Percentiles rank a stretch among this genome's conserved stretches.
phyloP scores from a whole-genome alignment of 2,797 vertebrate species.

The Coranthus polyacanthus region DNA sequence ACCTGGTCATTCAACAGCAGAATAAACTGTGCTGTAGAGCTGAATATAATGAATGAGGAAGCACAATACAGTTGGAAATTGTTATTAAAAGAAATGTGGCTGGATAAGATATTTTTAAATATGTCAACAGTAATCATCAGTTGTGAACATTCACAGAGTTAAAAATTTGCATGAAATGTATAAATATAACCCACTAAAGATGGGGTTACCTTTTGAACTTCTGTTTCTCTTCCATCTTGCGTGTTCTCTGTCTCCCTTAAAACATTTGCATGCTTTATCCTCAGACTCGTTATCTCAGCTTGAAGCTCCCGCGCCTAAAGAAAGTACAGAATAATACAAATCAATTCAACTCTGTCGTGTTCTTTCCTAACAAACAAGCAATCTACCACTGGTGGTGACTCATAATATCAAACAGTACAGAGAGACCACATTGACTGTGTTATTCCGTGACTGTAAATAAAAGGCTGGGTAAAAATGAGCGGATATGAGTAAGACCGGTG shows the following conservation, averaged over 20 bases:
- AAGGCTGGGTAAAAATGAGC: not conserved
- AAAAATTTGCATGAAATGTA: not conserved
- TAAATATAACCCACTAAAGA: not conserved
- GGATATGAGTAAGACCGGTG: not conserved
- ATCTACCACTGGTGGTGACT: not conserved
- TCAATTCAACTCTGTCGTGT: not conserved
- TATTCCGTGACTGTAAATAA: not conserved
- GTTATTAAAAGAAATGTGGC: no score
- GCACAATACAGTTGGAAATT: not conserved
- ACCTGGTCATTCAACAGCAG: constrained; percentile 17
- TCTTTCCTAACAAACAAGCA: not conserved
- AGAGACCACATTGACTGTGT: not conserved
- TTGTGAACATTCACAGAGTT: not conserved
- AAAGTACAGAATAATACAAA: constrained; percentile 1
- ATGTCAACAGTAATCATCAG: not conserved
- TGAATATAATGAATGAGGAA: not conserved
- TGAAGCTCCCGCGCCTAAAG: constrained; percentile 84
- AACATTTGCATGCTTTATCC: constrained; percentile 75
- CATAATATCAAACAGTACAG: not conserved
- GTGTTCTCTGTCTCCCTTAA: constrained; percentile 77
- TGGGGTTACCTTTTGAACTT: constrained; percentile 80
- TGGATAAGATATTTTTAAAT: no score
- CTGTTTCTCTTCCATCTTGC: constrained; percentile 72
- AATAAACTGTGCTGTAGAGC: not conserved
- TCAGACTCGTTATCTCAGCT: constrained; percentile 79